These are phyloP conservation scores for Halcyon chelicuti DNA, from an alignment of 2,797 vertebrate genomes.

Conservation along the genomic window DNA sequence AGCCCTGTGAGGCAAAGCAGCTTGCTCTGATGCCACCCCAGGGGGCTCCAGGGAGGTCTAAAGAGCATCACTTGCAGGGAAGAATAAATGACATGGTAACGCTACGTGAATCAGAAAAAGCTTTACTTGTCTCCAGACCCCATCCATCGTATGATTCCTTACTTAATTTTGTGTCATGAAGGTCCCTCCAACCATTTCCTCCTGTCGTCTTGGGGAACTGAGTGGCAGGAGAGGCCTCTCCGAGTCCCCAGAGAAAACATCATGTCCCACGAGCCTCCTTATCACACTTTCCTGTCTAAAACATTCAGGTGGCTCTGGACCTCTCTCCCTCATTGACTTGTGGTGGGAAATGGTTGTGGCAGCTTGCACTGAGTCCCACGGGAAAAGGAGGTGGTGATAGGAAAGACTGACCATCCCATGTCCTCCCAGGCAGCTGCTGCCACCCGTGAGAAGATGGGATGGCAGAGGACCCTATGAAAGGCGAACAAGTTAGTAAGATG, in stretches of 20 bases:
- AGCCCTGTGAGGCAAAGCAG: fast-evolving
- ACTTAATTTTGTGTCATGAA: neutral
- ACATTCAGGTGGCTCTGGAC: neutral
- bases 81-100: neutral
- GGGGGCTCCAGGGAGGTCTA: neutral
- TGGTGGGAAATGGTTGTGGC: neutral
- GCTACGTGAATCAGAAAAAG: neutral
- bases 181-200: neutral
- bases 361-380: neutral
- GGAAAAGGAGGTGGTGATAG: neutral
- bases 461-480: neutral
- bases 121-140: neutral
- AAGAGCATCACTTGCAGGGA: neutral
- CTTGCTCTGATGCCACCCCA: neutral
- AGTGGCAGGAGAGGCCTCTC: neutral
- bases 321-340: fast-evolving
- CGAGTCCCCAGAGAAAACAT: neutral
- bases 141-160: neutral
- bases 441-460: fast-evolving
- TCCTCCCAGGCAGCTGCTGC: neutral
- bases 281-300: neutral
- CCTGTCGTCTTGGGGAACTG: neutral
- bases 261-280: neutral
- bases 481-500: neutral
- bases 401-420: neutral